These are phyloP conservation scores for Oryzias javanicus DNA, from an alignment of 2,113 vertebrate genomes.

Conservation along the genomic window DNA sequence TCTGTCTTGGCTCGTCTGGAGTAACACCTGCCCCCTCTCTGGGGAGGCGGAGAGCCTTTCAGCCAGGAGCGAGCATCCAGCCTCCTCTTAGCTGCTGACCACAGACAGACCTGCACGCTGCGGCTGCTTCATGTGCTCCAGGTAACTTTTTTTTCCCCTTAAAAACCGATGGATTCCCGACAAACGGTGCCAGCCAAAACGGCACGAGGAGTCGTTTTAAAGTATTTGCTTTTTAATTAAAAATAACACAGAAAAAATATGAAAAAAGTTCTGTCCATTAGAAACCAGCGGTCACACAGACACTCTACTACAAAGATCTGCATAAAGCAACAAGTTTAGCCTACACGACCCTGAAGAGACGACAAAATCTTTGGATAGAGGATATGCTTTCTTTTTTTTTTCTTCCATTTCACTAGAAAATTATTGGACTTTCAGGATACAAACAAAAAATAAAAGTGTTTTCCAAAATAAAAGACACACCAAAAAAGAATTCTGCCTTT, in stretches of 20 bases:
- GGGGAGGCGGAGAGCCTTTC: constrained; percentile 85
- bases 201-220: constrained; percentile 27
- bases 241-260: constrained; percentile 90
- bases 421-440: constrained; percentile 82
- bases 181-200: constrained; percentile 8
- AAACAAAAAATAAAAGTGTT: constrained; percentile 79
- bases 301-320: constrained; percentile 98
- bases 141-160: too few species aligned
- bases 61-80: constrained; percentile 77
- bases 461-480: constrained; percentile 52
- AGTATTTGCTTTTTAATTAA: constrained; percentile 89
- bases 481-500: constrained; percentile 60
- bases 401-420: constrained; percentile 79
- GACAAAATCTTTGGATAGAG: constrained; percentile 97
- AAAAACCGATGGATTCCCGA: neutral
- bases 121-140: too few species aligned
- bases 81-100: constrained; percentile 68
- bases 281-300: constrained; percentile 90
- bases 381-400: constrained; percentile 79
- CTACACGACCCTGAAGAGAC: constrained; percentile 95
- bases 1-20: constrained; percentile 99
- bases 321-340: constrained; percentile 89
- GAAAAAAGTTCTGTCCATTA: constrained; percentile 92
- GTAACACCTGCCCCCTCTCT: constrained; percentile 99
- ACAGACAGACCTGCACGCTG: constrained; percentile 29